Evolutionary conservation across 2,797 vertebrate species (phyloP), one percentile per base, ranked within the genome.

Genomic region (Pantherophis vulpinus): DNA sequence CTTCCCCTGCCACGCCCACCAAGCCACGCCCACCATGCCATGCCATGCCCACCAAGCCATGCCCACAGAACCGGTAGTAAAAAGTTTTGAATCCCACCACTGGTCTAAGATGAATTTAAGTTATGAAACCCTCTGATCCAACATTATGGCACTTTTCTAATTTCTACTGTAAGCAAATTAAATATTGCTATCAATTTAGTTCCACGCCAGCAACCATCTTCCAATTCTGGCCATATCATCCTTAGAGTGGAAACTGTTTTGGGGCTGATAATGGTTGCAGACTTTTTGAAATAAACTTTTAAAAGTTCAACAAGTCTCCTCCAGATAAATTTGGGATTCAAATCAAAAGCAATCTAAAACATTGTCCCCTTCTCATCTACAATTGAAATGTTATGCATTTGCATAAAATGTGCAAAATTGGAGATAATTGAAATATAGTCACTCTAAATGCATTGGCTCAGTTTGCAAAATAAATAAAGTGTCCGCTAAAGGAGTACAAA

Each of bases 381-480:
- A 98, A 98, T 98, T 98, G 97, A 97, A 97, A 97, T 98, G 90
- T 60, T 91, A 89, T 27, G 88, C 95, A 98, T 98, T 97, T 98
- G 97, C 97, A 98, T 98, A 97, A 98, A 98, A 98, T 96, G 96
- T 98, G 94, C 98, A 97, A 98, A 98, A 98, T 98, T 98, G 97
- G 97, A 97, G 97, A 96, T 98, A 98, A 98, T 97, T 98, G 97
- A 98, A 97, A 97, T 97, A 97, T 97, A 97, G 97, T 97, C 96
- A 96, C 97, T 98, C 97, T 98, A 97, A 97, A 98, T 97, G 97
- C 96, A 96, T 96, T 96, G 97, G 95, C 95, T 95, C 94, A 95
- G 70, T 97, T 96, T 98, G 97, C 96, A 97, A 98, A 97, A 97
- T 97, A 98, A 98, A 98, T 98, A 98, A 98, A 97, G 96, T 97